Conservation (phyloP, 1,140 invertebrate species). For the Macrocentrus cingulum region DNA sequence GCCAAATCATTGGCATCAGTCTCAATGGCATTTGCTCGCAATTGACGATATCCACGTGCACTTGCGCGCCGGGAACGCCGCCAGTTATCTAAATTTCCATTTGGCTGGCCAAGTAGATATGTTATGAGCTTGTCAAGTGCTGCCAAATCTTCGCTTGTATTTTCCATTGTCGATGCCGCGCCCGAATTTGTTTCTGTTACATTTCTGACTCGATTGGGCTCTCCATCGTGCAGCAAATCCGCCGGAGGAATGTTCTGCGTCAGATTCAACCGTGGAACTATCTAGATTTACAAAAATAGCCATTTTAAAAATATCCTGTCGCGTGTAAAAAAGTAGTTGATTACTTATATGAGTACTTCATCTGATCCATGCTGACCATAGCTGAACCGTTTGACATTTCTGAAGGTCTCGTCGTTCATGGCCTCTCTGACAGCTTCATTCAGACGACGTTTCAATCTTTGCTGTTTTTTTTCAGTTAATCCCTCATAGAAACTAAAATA, state of each 20-base stretch:
- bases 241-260: background rate
- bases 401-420: conserved; percentile 68
- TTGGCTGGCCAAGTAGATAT: conserved; percentile 43
- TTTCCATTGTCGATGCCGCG: conserved; percentile 29
- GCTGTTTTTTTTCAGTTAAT: conserved; percentile 46
- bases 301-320: background rate
- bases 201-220: conserved; percentile 6
- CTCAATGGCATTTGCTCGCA: conserved; percentile 33
- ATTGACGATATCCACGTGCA: conserved; percentile 43
- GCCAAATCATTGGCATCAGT: conserved; percentile 11
- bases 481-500: conserved; percentile 45
- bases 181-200: conserved; percentile 17
- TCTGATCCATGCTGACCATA: conserved; percentile 69
- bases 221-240: background rate
- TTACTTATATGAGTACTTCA: too few species aligned
- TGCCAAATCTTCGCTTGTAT: conserved; percentile 45
- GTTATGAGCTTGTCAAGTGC: conserved; percentile 48
- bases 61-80: conserved; percentile 45
- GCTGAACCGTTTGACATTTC: conserved; percentile 70
- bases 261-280: conserved; percentile 10
- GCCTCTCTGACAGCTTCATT: conserved; percentile 69
- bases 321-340: too few species aligned
- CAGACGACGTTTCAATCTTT: conserved; percentile 49
- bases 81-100: conserved; percentile 44
- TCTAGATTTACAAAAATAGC: conserved; percentile 1